Evolutionary conservation across 2,888 invertebrate genomes (phyloP), one percentile per base, ranked within the genome.

Genomic region (Acrobasis repandana): DNA sequence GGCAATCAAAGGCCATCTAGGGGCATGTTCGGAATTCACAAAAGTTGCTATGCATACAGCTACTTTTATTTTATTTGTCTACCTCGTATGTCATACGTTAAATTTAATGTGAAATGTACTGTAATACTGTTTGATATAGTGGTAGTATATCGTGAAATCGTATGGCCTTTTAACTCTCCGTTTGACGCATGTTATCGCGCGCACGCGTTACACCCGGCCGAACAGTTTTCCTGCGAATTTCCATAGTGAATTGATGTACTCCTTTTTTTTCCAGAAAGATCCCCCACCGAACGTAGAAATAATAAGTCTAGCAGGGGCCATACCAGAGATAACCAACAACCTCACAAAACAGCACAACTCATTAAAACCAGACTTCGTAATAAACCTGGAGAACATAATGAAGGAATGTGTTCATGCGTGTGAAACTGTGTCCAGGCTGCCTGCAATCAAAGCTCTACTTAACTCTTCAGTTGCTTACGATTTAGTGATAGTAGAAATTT

Each of bases 401-500:
- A 81, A 81, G 43, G 93, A 93, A 71, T 91, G 92, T 70, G 86
- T 92, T 0, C 79, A 85, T 36, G 85, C 93, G 0, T 93, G 93
- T 67, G 88, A 90, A 15, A 83, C 78, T 2, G 88, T 92, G 3
- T 85, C 92, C 1, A 79, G 79, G 63, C 76, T 87, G 58, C 87
- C 89, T 5, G 80, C 85, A 20, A 83, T 92, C 0, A 83, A 78
- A 64, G 80, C 83, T 0, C 70, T 93, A 11, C 74, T 92, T 0
- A 86, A 88, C 67, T 86, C 90, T 1, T 76, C 86, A 8, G 73
- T 78, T 16, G 74, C 72, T 0, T 92, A 84, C 65, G 93, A 92
- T 62, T 66, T 92, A 66, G 78, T 93, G 6, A 88, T 93, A 57
- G 85, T 91, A 1, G 92, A 92, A 78, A 87, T 93, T 5, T 94